phyloP scores from a whole-genome alignment of 2,797 vertebrate species.

The Pangasius macronema region DNA sequence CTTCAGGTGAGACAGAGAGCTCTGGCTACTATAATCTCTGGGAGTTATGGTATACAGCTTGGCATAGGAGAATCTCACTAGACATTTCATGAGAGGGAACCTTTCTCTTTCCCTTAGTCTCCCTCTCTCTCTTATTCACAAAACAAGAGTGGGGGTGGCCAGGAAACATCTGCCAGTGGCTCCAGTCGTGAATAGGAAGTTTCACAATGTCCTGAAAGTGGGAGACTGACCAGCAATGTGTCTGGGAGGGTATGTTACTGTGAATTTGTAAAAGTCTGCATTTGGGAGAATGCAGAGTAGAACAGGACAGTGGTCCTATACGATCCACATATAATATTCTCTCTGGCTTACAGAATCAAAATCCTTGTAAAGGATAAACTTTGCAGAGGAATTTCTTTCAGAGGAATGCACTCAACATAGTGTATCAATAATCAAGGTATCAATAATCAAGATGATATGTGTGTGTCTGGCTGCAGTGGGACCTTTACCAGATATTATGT shows the following conservation, averaged over 20 bases:
- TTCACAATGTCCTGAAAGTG: slow-evolving; percentile 80
- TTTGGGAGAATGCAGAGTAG: not conserved
- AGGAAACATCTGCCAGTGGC: slow-evolving; percentile 94
- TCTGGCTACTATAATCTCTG: not conserved
- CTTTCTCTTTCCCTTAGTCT: slow-evolving; percentile 34
- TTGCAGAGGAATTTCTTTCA: not conserved
- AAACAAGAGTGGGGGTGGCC: slow-evolving; percentile 61
- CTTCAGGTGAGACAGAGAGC: slow-evolving; percentile 24
- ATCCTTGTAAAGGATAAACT: not conserved
- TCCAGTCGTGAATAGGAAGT: slow-evolving; percentile 84
- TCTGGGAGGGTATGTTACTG: not conserved
- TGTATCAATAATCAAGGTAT: not conserved
- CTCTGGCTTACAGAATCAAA: not conserved
- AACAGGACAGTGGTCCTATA: not conserved
- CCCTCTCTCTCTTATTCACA: slow-evolving; percentile 58
- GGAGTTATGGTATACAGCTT: slow-evolving; percentile 27
- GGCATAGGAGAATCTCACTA: slow-evolving; percentile 14
- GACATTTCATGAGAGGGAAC: slow-evolving; percentile 48
- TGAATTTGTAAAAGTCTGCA: slow-evolving; percentile 49
- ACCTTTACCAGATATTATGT: not conserved
- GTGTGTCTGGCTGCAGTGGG: not conserved
- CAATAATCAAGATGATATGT: not conserved
- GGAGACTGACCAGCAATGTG: slow-evolving; percentile 70
- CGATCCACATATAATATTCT: not conserved
- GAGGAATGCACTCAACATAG: not conserved